Base-by-base conservation (phyloP, 2,113 vertebrate genomes). In the Aldabrachelys gigantea region DNA sequence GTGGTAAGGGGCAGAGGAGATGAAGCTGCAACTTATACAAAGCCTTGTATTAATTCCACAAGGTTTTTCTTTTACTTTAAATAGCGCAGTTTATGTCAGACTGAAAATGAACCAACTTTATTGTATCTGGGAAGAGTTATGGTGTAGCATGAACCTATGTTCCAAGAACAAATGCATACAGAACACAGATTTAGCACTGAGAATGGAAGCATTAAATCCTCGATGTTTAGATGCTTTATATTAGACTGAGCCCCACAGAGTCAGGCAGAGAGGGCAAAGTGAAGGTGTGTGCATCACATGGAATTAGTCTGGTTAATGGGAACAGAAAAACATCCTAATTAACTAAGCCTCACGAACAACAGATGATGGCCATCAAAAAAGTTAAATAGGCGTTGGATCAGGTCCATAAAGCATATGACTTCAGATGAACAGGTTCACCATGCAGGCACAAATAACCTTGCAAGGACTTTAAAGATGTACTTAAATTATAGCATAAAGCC, bases 141-240 rank as follows among this genome's bases (percentile, higher is more conserved):
- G 82, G 94, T 62, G 96, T 82, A 88, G 78, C 31, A 62, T 24
- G 86, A 84, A 91, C 91, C 84, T 85, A 76, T 27, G 96, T 89
- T 97, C 96, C 94, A 97, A 97, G 97, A 97, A 97, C 97, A 96
- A 97, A 97, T 84, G 92, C 97, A 96, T 97, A 97, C 96, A 97
- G 95, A 95, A 95, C 94, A 95, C 91, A 94, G 97, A 97, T 97
- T 97, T 97, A 97, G 93, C 89, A 90, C 93, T 94, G 44, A 79
- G 96, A 97, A 97, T 54, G 52, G 89, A 86, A 90, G 57, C 47
- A 78, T 93, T 96, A 90, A 95, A 96, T 83, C 96, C 95, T 87
- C 9, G 27, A 89, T 91, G 93, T 95, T 97, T 95, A 94, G 96
- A 81, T 89, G 92, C 85, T 92, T 87, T 94, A 75, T 87, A 81